Conservation (phyloP, 2,797 vertebrate species). For the Oryzias dopingdopingensis region DNA sequence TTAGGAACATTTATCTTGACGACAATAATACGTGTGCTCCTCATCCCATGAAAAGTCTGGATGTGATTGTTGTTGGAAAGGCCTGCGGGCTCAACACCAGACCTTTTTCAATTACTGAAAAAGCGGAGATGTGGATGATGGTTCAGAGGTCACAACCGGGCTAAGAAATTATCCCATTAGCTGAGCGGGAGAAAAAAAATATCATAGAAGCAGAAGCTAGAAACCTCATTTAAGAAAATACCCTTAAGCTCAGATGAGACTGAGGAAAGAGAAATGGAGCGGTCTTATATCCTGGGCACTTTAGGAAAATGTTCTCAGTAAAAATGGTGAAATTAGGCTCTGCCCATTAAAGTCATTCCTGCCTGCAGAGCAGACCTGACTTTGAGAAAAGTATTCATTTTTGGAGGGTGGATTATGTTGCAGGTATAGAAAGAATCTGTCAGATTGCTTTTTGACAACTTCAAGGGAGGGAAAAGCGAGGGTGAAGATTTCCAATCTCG, state of each 20-base stretch:
- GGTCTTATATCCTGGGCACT: constrained; percentile 22
- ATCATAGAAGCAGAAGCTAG: constrained; percentile 9
- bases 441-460: constrained; percentile 13
- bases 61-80: constrained; percentile 13
- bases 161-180: constrained; percentile 40
- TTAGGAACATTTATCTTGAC: constrained; percentile 7
- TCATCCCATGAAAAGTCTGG: constrained; percentile 2
- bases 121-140: constrained; percentile 9
- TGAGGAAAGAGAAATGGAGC: constrained; percentile 22
- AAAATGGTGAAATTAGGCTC: constrained; percentile 21
- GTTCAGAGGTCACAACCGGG: constrained; percentile 25
- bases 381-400: constrained; percentile 1
- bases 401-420: constrained; percentile 6
- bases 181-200: constrained; percentile 8
- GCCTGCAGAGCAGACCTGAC: constrained; percentile 3
- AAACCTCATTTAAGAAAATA: constrained; percentile 16
- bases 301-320: constrained; percentile 25
- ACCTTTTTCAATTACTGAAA: constrained; percentile 19
- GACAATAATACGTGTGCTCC: constrained; percentile 8
- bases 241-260: constrained; percentile 17
- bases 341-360: constrained; percentile 19
- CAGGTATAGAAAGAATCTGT: constrained; percentile 24
- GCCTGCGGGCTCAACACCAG: constrained; percentile 9
- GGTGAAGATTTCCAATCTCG: constrained; percentile 26
- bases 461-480: constrained; percentile 5